These are phyloP conservation scores for Dione juno DNA, from an alignment of 2,888 invertebrate species.

Conservation along the genomic window DNA sequence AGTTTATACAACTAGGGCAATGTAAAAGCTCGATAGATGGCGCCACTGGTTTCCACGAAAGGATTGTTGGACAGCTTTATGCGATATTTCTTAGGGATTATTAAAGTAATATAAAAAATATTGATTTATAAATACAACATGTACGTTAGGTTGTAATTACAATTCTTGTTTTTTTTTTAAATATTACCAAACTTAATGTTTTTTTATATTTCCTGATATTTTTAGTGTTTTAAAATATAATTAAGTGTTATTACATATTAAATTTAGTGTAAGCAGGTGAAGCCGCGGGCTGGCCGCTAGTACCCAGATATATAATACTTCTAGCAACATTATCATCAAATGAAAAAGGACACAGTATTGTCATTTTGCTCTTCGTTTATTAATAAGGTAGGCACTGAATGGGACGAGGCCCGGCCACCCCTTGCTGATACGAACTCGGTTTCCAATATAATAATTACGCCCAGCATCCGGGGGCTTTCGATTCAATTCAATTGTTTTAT, in stretches of 20 bases:
- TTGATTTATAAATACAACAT: too few species aligned
- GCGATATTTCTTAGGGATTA: background rate
- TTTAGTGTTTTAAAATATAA: too few species aligned
- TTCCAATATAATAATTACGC: constrained; percentile 81
- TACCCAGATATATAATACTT: background rate
- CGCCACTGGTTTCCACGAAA: constrained; percentile 6
- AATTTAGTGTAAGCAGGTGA: too few species aligned
- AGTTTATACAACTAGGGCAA: background rate
- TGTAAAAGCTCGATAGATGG: constrained; percentile 24
- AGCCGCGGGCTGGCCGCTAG: too few species aligned
- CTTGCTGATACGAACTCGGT: constrained; percentile 61
- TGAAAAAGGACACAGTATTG: constrained; percentile 17
- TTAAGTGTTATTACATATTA: too few species aligned
- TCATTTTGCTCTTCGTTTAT: constrained; percentile 26
- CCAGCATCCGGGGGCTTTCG: constrained; percentile 66
- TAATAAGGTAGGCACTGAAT: constrained; percentile 24
- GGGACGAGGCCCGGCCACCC: constrained; percentile 1
- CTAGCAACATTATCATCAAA: background rate
- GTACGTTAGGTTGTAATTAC: too few species aligned
- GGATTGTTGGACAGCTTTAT: constrained; percentile 15
- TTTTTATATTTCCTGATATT: too few species aligned
- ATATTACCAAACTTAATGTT: too few species aligned
- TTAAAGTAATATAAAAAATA: too few species aligned
- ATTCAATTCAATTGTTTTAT: constrained; percentile 77
- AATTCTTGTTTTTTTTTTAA: too few species aligned